These are phyloP conservation scores for Drosophila kuntzei DNA, from an alignment of 2,888 invertebrate genomes.

Conservation along the genomic window DNA sequence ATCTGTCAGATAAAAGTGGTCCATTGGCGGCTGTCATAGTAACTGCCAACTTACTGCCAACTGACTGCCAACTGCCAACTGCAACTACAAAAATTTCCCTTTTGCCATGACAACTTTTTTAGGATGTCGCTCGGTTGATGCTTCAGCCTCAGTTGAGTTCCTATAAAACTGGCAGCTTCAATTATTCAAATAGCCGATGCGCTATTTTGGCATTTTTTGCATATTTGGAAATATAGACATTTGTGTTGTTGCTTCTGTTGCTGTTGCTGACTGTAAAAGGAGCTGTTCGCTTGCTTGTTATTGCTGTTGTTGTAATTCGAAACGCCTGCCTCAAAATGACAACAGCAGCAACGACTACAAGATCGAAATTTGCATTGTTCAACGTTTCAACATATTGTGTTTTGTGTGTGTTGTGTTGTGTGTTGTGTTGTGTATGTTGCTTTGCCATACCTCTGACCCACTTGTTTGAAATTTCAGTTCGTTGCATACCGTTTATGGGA, in stretches of 20 bases:
- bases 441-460: slow-evolving; percentile 65
- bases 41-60: slow-evolving; percentile 15
- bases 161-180: slow-evolving; percentile 34
- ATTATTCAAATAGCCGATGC: slow-evolving; percentile 54
- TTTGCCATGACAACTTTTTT: slow-evolving; percentile 9
- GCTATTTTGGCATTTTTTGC: slow-evolving; percentile 61
- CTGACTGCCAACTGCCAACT: slow-evolving; percentile 10
- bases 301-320: slow-evolving; percentile 50
- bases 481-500: slow-evolving; percentile 61
- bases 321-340: slow-evolving; percentile 60
- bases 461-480: slow-evolving; percentile 67
- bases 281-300: slow-evolving; percentile 19
- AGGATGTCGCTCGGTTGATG: slow-evolving; percentile 7
- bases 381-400: slow-evolving; percentile 38
- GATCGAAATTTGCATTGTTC: slow-evolving; percentile 70
- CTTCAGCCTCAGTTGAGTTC: slow-evolving; percentile 1
- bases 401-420: slow-evolving; percentile 15
- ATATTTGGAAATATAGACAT: slow-evolving; percentile 72
- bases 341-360: slow-evolving; percentile 42
- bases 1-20: slow-evolving; percentile 13
- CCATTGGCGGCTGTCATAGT: slow-evolving; percentile 35
- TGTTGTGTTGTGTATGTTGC: slow-evolving; percentile 25
- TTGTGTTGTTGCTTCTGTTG: slow-evolving; percentile 23
- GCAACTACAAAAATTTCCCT: slow-evolving; percentile 20
- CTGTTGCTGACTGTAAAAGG: slow-evolving; percentile 11